Evolutionary conservation across 2,888 invertebrate genomes (phyloP), one percentile per base, ranked within the genome.

Genomic region (Lobophora halterata): DNA sequence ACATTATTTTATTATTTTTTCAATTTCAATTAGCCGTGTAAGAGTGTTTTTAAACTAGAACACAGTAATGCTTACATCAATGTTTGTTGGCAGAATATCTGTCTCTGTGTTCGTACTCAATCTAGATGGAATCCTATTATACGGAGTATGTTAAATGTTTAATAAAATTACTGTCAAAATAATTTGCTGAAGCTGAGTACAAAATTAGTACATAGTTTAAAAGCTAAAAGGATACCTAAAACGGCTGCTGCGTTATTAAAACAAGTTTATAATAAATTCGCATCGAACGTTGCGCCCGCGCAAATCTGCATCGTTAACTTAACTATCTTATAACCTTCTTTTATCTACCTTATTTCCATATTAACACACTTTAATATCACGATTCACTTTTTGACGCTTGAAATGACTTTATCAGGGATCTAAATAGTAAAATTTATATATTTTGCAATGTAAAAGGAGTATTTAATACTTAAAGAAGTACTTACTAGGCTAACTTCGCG

Each of bases 281-380:
- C 31, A 40, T 27, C 30, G 40, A 42, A 48, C 43, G 46, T 42
- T 46, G 57, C 55, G 56, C 59, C 46, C 49, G 54, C 55, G 56
- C 49, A 49, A 38, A 36, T 49, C 31, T 49, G 43, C 51, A 49
- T 69, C 71, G 60, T 71, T 75, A 71, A 65, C 58, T 72, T 57
- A 59, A 64, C 66, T 67, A 74, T 64, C 58, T 76, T 76, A 77
- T 58, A 68, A 60, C 63, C 71, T 71, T 71, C 70, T 76, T 72
- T 73, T 78, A 79, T 77, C 75, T 70, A 61, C 50, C 52, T 56
- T 42, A 65, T 79, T 78, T 71, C 62, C 79, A 79, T 79, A 75
- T 62, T 63, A 68, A 67, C 59, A 70, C 64, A 74, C 57, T 71
- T 74, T 71, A 71, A 60, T 58, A 54, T 50, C 34, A 55, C 52